Conservation (phyloP, 2,113 vertebrate species). For the Melospiza melodia region DNA sequence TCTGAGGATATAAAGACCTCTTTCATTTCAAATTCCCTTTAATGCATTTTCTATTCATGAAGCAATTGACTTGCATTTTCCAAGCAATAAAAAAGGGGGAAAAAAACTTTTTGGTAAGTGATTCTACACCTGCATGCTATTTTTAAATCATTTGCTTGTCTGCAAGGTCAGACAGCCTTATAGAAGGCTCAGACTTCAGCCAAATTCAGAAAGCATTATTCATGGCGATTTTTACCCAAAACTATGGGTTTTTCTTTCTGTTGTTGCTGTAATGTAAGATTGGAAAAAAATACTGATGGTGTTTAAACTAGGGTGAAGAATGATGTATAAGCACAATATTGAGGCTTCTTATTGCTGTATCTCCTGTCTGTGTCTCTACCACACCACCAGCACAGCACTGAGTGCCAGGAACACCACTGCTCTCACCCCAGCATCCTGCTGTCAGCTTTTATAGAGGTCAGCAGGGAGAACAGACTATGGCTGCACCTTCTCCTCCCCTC, state of each 20-base stretch:
- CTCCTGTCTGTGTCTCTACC: background rate
- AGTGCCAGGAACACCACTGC: background rate
- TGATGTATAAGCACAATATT: background rate
- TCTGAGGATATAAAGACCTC: background rate
- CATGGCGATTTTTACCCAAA: background rate
- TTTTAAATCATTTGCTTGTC: background rate
- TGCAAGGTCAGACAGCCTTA: background rate
- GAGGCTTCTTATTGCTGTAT: background rate
- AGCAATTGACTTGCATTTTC: background rate
- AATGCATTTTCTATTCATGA: background rate
- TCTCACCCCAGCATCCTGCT: background rate
- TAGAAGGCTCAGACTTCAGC: background rate
- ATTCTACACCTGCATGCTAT: background rate
- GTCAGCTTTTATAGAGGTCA: background rate
- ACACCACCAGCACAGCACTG: background rate
- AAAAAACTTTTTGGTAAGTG: background rate
- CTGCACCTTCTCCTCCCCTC: background rate
- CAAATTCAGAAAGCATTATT: background rate
- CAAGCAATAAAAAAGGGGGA: background rate
- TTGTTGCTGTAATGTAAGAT: background rate
- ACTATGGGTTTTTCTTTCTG: rapidly evolving
- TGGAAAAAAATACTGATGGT: background rate
- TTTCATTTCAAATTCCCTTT: constrained; percentile 44
- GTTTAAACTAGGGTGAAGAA: background rate
- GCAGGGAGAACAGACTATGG: background rate